Conservation (phyloP, 2,797 vertebrate genomes). For the Nyctalus aviator region DNA sequence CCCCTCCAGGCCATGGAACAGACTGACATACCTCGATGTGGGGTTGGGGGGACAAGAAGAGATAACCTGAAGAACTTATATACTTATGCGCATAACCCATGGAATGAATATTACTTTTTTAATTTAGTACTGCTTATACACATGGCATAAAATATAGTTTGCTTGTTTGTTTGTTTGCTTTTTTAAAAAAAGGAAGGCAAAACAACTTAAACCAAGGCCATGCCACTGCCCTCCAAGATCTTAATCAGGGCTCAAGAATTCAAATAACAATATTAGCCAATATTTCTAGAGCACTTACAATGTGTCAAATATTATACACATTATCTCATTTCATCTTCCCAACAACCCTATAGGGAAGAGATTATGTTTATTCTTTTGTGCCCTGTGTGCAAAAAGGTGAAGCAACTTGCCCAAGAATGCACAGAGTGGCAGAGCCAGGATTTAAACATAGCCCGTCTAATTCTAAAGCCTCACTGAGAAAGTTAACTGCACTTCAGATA, state of each 20-base stretch:
- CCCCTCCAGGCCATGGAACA: too few species aligned
- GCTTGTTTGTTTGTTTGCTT: too few species aligned
- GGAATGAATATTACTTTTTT: slow-evolving; percentile 53
- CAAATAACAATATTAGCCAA: background rate
- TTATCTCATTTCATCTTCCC: background rate
- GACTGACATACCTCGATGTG: too few species aligned
- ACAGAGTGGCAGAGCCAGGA: background rate
- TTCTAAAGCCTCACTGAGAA: background rate
- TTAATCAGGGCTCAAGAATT: background rate
- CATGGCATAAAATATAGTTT: background rate
- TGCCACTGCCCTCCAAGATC: background rate
- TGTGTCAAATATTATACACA: background rate
- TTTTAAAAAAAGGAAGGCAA: background rate
- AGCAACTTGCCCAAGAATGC: background rate
- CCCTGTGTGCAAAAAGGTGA: background rate
- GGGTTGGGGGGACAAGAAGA: too few species aligned
- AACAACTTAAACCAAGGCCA: background rate
- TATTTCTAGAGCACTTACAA: background rate
- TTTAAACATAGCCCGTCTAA: background rate
- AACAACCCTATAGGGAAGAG: background rate
- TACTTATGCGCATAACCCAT: too few species aligned
- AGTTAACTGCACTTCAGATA: background rate
- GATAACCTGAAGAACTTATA: too few species aligned
- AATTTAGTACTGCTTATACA: slow-evolving; percentile 13
- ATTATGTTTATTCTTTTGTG: background rate